Base-by-base conservation (phyloP, 2,113 vertebrate species). In the Macquaria australasica region DNA sequence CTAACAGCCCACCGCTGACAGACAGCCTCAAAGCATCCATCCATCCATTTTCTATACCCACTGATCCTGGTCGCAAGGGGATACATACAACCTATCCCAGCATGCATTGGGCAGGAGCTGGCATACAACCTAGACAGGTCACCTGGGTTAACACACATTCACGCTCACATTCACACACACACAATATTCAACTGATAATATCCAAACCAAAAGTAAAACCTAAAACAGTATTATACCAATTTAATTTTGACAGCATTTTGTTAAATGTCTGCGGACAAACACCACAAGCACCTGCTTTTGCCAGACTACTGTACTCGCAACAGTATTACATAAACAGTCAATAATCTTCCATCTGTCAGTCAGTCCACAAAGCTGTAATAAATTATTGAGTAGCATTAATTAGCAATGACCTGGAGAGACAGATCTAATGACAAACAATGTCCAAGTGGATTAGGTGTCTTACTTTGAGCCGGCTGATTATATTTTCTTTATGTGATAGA, bases 381-480 rank as follows among this genome's bases (percentile, higher is more conserved):
- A 87, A 94, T 93, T 80, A 91, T 93, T 84, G 77, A 94, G 84
- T 59, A 70, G 78, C 81, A 90, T 93, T 72, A 90, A 92, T 93
- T 90, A 91, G 79, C 81, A 90, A 88, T 88, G 88, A 91, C 72
- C 56, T 77, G 75, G 39, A 73, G 16, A 83, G 71, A 90, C 67
- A 39, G 83, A 78, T 92, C 92, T 89, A 75, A 92, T 94, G 81
- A 84, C 90, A 82, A 85, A 86, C 71, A 84, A 81, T 41, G 37
- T 78, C 67, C 51, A 72, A 62, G 79, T 55, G 74, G 73, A 83
- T 91, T 58, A 50, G 64, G 68, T 89, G 77, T 86, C 80, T 63
- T 20, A 18, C 62, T 74, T 37, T 43, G n/a, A 58, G 34, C 59
- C 51, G 59, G 28, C 11, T 10, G 18, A 74, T 70, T 84, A 59